phyloP scores from a whole-genome alignment of 2,888 invertebrate genomes.

The Lasioglossum malachurum region DNA sequence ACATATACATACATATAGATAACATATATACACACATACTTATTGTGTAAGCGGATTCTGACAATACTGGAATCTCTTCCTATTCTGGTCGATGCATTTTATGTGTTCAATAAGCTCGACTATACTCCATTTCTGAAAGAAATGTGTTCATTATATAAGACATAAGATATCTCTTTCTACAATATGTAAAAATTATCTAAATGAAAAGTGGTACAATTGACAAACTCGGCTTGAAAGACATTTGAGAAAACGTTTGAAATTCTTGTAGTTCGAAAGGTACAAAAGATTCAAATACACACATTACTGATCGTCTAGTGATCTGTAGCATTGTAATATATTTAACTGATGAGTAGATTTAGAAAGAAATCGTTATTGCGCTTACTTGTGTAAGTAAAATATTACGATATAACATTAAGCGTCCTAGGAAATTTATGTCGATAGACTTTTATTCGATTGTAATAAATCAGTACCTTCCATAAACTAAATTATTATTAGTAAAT shows the following conservation, averaged over 20 bases:
- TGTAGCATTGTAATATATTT: slow-evolving; percentile 72
- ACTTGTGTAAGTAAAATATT: slow-evolving; percentile 72
- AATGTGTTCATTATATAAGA: slow-evolving; percentile 65
- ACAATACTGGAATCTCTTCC: slow-evolving; percentile 38
- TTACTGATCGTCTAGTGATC: slow-evolving; percentile 52
- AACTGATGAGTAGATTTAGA: slow-evolving; percentile 73
- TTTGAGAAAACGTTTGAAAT: slow-evolving; percentile 33
- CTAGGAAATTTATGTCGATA: slow-evolving; percentile 56
- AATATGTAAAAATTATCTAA: slow-evolving; percentile 38
- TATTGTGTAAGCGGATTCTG: slow-evolving; percentile 31
- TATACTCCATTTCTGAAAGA: slow-evolving; percentile 55
- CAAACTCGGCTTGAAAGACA: slow-evolving; percentile 29
- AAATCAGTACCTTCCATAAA: slow-evolving; percentile 60
- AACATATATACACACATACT: neutral
- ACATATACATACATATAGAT: neutral
- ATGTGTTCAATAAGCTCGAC: slow-evolving; percentile 60
- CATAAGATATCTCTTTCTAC: slow-evolving; percentile 62
- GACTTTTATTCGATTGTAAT: slow-evolving; percentile 59
- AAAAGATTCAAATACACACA: slow-evolving; percentile 59
- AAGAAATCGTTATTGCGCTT: slow-evolving; percentile 72
- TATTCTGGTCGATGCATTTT: slow-evolving; percentile 47
- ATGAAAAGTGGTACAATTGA: slow-evolving; percentile 27
- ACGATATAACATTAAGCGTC: slow-evolving; percentile 71
- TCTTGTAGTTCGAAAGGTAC: slow-evolving; percentile 56
- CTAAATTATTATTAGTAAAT: slow-evolving; percentile 9